Percentiles rank a stretch among this genome's conserved stretches.
Conservation (phyloP, 1,140 invertebrate species). For the Drosophila tropicalis region DNA sequence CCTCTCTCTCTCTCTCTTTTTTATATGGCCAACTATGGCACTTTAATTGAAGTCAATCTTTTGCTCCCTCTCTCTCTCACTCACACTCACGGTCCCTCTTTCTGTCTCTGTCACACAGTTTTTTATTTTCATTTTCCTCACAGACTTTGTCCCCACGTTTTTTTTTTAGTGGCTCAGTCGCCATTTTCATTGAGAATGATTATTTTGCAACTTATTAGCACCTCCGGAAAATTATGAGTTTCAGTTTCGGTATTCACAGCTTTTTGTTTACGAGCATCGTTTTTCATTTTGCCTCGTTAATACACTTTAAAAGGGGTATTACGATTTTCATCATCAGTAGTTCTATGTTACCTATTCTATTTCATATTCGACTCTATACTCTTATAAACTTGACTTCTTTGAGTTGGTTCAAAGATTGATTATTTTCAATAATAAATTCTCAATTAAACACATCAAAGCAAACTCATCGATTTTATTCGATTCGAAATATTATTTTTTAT, state of each 20-base stretch:
- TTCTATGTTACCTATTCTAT: no score
- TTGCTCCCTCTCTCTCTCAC: constrained; percentile 65
- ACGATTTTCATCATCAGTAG: no score
- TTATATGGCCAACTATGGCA: constrained; percentile 77
- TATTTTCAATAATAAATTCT: no score
- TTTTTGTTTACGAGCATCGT: constrained; percentile 63
- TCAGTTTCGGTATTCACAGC: constrained; percentile 51
- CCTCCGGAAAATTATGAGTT: constrained; percentile 79
- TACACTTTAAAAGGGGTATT: background rate
- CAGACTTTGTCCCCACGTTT: background rate
- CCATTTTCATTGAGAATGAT: constrained; percentile 72
- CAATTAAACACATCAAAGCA: no score
- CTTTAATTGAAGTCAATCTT: constrained; percentile 81
- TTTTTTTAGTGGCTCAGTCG: background rate
- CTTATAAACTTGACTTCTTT: no score
- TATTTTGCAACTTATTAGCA: constrained; percentile 81
- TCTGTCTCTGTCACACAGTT: constrained; percentile 27
- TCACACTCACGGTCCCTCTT: constrained; percentile 31
- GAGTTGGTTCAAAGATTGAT: no score
- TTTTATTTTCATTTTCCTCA: background rate
- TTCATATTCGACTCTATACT: no score
- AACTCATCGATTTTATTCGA: no score
- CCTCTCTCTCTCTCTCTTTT: constrained; percentile 57
- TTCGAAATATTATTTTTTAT: no score
- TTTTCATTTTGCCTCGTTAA: constrained; percentile 15